phyloP scores from a whole-genome alignment of 1,140 invertebrate species.

The Caenorhabditis briggsae region DNA sequence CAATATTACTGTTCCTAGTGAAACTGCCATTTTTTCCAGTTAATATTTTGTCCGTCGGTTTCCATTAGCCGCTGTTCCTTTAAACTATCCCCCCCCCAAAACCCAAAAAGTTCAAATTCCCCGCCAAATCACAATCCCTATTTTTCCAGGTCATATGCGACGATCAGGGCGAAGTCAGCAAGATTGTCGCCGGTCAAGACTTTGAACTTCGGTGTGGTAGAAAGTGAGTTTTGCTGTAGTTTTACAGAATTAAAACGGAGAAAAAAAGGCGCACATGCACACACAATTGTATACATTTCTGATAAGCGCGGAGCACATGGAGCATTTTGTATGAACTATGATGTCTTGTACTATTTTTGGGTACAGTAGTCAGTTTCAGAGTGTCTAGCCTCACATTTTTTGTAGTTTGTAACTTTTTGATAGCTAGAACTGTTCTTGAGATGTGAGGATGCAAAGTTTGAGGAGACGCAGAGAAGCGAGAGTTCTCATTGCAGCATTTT shows the following conservation, averaged over 20 bases:
- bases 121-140: not conserved
- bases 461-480: too few species aligned
- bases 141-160: slow-evolving; percentile 41
- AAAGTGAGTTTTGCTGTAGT: slow-evolving; percentile 16
- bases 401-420: too few species aligned
- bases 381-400: too few species aligned
- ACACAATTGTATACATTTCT: not conserved
- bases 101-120: not conserved
- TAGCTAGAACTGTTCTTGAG: too few species aligned
- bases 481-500: too few species aligned
- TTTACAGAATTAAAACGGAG: not conserved
- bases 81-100: not conserved
- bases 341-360: slow-evolving; percentile 36
- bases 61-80: too few species aligned
- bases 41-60: too few species aligned
- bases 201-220: slow-evolving; percentile 41
- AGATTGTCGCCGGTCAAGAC: slow-evolving; percentile 41
- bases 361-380: not conserved
- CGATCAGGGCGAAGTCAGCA: slow-evolving; percentile 46
- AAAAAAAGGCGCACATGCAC: not conserved
- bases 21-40: too few species aligned
- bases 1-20: too few species aligned
- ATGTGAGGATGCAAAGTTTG: too few species aligned
- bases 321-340: slow-evolving; percentile 16
- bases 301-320: not conserved